phyloP scores from a whole-genome alignment of 2,888 invertebrate genomes.

The Mactromeris polynyma region DNA sequence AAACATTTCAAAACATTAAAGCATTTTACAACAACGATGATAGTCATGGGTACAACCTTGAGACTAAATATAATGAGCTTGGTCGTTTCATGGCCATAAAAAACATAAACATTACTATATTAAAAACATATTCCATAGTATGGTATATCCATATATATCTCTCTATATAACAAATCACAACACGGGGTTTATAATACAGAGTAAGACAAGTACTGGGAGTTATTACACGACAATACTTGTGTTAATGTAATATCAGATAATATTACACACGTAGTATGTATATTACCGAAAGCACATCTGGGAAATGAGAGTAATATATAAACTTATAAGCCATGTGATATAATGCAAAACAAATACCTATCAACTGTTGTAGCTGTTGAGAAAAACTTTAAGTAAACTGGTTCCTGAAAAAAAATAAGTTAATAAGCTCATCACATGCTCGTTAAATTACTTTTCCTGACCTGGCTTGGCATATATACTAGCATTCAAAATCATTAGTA shows the following conservation, averaged over 20 bases:
- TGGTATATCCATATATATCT: not conserved
- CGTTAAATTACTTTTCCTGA: too few relatives aligned
- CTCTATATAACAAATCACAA: not conserved
- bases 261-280: not conserved
- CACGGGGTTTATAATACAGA: not conserved
- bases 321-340: not conserved
- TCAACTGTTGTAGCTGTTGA: too few relatives aligned
- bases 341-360: too few relatives aligned
- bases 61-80: not conserved
- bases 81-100: not conserved
- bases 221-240: not conserved
- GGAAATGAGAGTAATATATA: slow-evolving; percentile 4
- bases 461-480: too few relatives aligned
- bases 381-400: too few relatives aligned
- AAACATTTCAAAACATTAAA: not conserved
- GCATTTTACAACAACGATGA: not conserved
- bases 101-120: not conserved
- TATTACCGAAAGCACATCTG: not conserved
- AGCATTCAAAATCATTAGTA: too few relatives aligned
- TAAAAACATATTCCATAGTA: not conserved
- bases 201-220: not conserved
- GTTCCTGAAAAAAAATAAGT: too few relatives aligned
- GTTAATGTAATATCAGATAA: not conserved
- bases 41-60: not conserved
- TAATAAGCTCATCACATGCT: too few relatives aligned